Evolutionary conservation across 1,140 invertebrate species (phyloP).

Genomic region (Cotesia vestalis): DNA sequence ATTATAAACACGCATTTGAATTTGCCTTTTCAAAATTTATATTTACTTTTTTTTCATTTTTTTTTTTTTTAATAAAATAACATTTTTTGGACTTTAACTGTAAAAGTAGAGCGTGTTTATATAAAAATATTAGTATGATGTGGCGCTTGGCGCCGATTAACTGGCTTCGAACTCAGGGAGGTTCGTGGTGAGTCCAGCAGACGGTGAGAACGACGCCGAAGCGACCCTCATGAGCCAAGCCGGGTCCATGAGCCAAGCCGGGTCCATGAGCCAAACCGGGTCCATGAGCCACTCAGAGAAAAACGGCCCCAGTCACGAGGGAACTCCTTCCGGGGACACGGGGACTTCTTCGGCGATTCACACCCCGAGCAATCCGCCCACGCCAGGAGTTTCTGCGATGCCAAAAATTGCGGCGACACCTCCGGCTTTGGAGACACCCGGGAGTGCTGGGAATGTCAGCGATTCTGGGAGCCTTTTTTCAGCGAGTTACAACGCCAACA

Average conservation of each 20-base stretch:
- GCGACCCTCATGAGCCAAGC: slow-evolving; percentile 9
- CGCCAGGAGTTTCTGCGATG: slow-evolving; percentile 49
- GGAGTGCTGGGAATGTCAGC: slow-evolving; percentile 70
- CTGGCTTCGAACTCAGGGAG: slow-evolving; percentile 53
- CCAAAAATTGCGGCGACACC: slow-evolving; percentile 60
- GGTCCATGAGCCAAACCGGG: neutral
- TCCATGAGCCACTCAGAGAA: slow-evolving; percentile 23
- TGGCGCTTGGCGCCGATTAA: slow-evolving; percentile 22
- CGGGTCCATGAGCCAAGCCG: neutral
- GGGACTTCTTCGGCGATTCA: slow-evolving; percentile 43
- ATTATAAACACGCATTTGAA: neutral
- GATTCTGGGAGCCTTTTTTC: slow-evolving; percentile 66
- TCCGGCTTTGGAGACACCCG: slow-evolving; percentile 66
- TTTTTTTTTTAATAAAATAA: no score
- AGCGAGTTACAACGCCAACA: slow-evolving; percentile 44
- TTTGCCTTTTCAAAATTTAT: no score
- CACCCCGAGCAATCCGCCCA: slow-evolving; percentile 52
- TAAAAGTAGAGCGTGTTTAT: no score
- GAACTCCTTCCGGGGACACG: slow-evolving; percentile 42
- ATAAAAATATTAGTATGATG: neutral
- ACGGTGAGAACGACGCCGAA: slow-evolving; percentile 56
- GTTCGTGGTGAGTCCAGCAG: slow-evolving; percentile 65
- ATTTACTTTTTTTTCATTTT: no score
- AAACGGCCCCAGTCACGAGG: slow-evolving; percentile 31
- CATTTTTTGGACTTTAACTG: no score